Conservation (phyloP, 2,113 vertebrate species). For the Riparia riparia region DNA sequence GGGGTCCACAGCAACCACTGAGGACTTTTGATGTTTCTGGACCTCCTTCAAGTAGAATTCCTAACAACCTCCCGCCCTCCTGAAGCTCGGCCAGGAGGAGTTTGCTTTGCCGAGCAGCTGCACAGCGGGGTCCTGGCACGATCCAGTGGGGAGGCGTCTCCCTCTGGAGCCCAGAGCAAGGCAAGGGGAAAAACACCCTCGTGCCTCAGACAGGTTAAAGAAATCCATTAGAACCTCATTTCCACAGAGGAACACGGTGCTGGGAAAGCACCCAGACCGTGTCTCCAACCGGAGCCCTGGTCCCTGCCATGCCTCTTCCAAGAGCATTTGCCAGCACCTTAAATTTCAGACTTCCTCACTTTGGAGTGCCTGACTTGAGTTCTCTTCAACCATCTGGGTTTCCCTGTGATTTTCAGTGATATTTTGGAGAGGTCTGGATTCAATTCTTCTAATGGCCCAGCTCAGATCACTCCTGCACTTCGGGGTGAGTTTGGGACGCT, state of each 20-base stretch:
- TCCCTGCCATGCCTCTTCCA: not conserved
- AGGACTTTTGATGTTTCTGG: conserved; percentile 50
- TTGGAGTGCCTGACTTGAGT: not conserved
- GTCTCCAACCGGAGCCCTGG: accelerated
- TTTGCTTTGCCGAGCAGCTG: not conserved
- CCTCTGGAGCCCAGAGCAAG: not conserved
- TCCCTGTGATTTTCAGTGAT: not conserved
- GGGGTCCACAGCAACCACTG: conserved; percentile 11
- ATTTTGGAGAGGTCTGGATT: conserved; percentile 35
- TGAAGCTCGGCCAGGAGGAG: not conserved
- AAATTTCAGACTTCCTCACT: not conserved
- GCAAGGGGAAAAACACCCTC: not conserved
- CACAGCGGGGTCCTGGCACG: not conserved
- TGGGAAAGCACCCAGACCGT: not conserved
- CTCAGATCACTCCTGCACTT: not conserved
- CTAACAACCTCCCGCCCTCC: not conserved
- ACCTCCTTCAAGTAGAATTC: conserved; percentile 42
- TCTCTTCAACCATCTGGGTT: not conserved
- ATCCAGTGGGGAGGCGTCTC: not conserved
- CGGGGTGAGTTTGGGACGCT: not conserved
- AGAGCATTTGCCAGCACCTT: not conserved
- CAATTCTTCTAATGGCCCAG: conserved; percentile 14
- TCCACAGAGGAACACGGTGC: accelerated
- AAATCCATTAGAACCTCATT: not conserved
- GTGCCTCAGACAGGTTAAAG: not conserved